Conservation (phyloP, 1,140 invertebrate species). For the Uloborus diversus region DNA sequence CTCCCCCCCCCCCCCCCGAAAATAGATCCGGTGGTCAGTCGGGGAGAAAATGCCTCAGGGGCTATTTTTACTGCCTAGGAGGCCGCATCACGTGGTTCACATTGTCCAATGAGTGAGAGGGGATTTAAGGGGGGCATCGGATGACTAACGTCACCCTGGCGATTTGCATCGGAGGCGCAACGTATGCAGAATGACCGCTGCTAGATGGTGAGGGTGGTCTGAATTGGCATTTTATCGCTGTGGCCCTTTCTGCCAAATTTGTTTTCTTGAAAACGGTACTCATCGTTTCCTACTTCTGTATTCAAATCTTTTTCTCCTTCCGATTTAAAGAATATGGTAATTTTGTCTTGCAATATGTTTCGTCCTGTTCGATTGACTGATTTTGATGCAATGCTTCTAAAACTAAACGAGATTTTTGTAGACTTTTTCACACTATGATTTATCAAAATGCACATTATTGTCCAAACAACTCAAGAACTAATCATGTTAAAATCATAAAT, state of each 20-base stretch:
- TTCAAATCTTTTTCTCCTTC: no score
- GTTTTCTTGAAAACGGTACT: no score
- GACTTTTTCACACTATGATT: no score
- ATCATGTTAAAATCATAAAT: no score
- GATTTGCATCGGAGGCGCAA: conserved; percentile 50
- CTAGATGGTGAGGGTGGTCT: not conserved
- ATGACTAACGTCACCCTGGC: conserved; percentile 56
- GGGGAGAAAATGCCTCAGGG: conserved; percentile 28
- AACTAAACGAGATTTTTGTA: no score
- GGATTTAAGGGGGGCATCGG: conserved; percentile 35
- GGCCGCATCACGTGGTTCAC: conserved; percentile 22
- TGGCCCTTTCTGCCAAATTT: no score
- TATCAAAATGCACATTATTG: no score
- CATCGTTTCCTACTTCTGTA: no score
- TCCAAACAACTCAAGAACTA: no score
- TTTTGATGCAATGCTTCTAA: no score
- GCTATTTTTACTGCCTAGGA: conserved; percentile 30
- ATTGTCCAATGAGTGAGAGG: conserved; percentile 35
- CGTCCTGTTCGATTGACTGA: not conserved
- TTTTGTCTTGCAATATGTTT: not conserved
- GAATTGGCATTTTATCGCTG: not conserved
- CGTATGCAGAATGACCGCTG: conserved; percentile 54
- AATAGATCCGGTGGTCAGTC: conserved; percentile 53
- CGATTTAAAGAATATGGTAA: not conserved
- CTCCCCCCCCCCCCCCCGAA: no score